A percentile compares a stretch with the other conserved stretches of the same genome.
Evolutionary conservation across 2,113 vertebrate species (phyloP).

Genomic region (Eleginops maclovinus): DNA sequence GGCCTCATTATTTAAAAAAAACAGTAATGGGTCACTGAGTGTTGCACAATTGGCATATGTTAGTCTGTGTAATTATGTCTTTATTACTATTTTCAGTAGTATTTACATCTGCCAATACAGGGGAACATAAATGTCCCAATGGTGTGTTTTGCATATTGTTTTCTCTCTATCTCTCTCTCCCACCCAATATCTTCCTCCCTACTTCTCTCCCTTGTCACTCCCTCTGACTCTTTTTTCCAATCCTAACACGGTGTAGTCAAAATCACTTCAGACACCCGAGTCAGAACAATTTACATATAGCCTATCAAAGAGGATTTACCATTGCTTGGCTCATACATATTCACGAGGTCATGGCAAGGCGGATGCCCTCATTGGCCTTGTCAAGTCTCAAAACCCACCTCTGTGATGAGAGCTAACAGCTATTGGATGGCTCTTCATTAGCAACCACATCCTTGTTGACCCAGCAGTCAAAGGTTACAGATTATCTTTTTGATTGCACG

Average conservation of each 20-base stretch:
- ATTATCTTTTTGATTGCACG: slow-evolving; percentile 17
- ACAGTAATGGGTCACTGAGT: slow-evolving; percentile 3
- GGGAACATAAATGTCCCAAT: slow-evolving; percentile 49
- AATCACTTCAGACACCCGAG: slow-evolving; percentile 74
- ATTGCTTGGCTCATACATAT: slow-evolving; percentile 65
- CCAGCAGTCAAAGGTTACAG: slow-evolving; percentile 38
- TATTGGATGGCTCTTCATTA: slow-evolving; percentile 64
- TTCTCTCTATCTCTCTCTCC: background rate
- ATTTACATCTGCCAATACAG: slow-evolving; percentile 11
- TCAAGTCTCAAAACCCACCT: slow-evolving; percentile 60
- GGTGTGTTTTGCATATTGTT: slow-evolving; percentile 15
- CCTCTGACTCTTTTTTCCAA: slow-evolving; percentile 55
- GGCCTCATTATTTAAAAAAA: slow-evolving; percentile 17
- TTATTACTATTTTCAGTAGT: slow-evolving; percentile 26
- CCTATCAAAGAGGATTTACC: slow-evolving; percentile 64
- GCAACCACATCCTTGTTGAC: slow-evolving; percentile 37
- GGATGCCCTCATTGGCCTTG: slow-evolving; percentile 63
- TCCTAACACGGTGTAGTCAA: slow-evolving; percentile 35
- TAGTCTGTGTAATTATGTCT: slow-evolving; percentile 23
- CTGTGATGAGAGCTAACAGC: slow-evolving; percentile 54
- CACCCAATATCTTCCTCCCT: background rate
- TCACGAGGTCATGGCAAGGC: slow-evolving; percentile 65
- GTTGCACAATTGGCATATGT: background rate
- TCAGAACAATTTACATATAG: slow-evolving; percentile 74
- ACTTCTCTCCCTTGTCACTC: background rate